Evolutionary conservation across 1,140 invertebrate genomes (phyloP), one percentile per base, ranked within the genome.

Genomic region (Gonioctena quinquepunctata): DNA sequence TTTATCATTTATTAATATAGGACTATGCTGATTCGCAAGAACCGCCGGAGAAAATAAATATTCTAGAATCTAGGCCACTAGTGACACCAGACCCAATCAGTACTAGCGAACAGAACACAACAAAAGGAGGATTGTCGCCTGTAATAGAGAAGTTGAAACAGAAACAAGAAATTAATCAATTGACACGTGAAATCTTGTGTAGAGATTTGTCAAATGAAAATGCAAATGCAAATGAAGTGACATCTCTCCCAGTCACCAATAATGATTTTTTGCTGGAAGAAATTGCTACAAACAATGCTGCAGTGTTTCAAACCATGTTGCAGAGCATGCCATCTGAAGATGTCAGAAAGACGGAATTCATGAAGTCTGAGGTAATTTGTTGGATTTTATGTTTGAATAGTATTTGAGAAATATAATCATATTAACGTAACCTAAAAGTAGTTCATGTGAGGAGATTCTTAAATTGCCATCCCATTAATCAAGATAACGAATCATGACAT

Each of bases 261-360:
- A 76, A 68, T 57, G 59, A 71, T 48, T 25, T 78, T 2, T 22
- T 75, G 50, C 52, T 79, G 27, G 72, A 79, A 54, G 65, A 73
- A 57, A 80, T 80, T 11, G 73, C 72, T 2, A 70, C 60, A 8
- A 76, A 70, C 16, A 59, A 63, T 22, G 68, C 73, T 2, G 77
- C 68, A 21, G 64, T 77, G 3, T 80, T 79, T 66, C 79, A 80
- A 66, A 80, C 77, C 27, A 26, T 71, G 25, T 21, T 74, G 19
- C 19, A 63, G 23, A 60, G 52, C 13, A 48, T 21, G 11, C 21
- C 33, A 25, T 57, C 59, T 49, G 7, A 28, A 64, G 48, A 62
- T 22, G 26, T 42, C 11, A 48, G 16, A 13, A 68, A 67, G 2
- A n/a, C 26, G 5, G 68, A 76, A 27, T 71, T 72, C 22, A 77